phyloP scores from a whole-genome alignment of 53 echinoderm and acorn worm genomes.

The Echinometra lucunter region DNA sequence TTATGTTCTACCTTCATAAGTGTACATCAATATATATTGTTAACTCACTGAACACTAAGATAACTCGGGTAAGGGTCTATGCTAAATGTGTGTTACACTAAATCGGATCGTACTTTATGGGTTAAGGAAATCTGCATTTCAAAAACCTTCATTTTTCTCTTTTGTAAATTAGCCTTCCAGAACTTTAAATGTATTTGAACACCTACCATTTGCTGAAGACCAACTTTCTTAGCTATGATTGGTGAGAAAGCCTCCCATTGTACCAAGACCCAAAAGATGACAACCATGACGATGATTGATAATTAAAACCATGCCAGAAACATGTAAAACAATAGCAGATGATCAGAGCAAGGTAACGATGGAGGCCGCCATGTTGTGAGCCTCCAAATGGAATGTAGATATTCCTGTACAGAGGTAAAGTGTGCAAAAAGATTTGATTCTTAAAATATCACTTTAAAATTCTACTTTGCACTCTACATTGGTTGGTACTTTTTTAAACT shows the following conservation, averaged over 20 bases:
- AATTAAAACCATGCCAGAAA: conserved; percentile 88
- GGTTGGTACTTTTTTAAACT: no score
- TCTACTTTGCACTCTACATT: no score
- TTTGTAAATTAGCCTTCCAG: no score
- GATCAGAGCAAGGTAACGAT: conserved; percentile 74
- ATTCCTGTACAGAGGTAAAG: conserved; percentile 69
- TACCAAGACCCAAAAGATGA: conserved; percentile 82
- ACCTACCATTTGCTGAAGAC: conserved; percentile 8
- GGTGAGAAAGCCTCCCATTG: conserved; percentile 66
- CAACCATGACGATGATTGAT: conserved; percentile 77
- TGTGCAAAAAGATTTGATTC: background rate
- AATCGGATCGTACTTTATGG: no score
- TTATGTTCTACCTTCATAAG: no score
- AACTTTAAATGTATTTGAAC: background rate
- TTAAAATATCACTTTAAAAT: background rate
- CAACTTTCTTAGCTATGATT: conserved; percentile 15
- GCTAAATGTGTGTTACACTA: no score
- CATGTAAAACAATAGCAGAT: conserved; percentile 71
- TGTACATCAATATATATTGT: no score
- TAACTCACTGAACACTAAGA: no score
- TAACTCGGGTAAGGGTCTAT: no score
- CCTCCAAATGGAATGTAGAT: conserved; percentile 92
- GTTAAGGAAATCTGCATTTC: background rate
- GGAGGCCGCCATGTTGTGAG: conserved; percentile 78
- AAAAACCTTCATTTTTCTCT: background rate